These are phyloP conservation scores for Drosophila greeni DNA, from an alignment of 2,888 invertebrate genomes.

Conservation along the genomic window DNA sequence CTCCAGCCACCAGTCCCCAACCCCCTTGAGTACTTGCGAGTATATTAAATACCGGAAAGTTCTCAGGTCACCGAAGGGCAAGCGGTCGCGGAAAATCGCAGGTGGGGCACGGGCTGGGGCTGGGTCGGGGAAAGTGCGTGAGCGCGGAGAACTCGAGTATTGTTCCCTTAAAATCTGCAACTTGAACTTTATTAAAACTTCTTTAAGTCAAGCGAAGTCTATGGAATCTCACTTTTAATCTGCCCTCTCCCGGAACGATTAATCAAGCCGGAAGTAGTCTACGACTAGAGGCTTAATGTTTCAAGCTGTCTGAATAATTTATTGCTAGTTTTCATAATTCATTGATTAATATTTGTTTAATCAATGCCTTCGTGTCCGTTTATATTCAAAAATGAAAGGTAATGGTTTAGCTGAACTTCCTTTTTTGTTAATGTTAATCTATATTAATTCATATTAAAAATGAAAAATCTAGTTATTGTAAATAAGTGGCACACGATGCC, in stretches of 20 bases:
- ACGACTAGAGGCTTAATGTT: neutral
- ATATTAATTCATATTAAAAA: no score
- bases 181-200: conserved; percentile 9
- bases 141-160: neutral
- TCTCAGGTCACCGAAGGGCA: conserved; percentile 60
- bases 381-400: neutral
- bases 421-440: no score
- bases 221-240: conserved; percentile 1
- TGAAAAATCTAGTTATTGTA: no score
- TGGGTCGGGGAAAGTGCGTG: conserved; percentile 9
- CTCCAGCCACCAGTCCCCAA: neutral
- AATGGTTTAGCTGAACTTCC: neutral
- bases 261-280: conserved; percentile 1
- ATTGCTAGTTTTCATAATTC: neutral
- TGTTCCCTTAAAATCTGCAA: conserved; percentile 1
- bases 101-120: neutral
- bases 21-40: conserved; percentile 37
- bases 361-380: neutral
- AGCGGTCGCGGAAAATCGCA: conserved; percentile 21
- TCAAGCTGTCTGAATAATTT: conserved; percentile 9
- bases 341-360: neutral
- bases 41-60: conserved; percentile 57
- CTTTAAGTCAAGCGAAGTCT: neutral
- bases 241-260: neutral
- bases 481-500: no score